Evolutionary conservation across 2,888 invertebrate genomes (phyloP).

Genomic region (Hemaris fuciformis): DNA sequence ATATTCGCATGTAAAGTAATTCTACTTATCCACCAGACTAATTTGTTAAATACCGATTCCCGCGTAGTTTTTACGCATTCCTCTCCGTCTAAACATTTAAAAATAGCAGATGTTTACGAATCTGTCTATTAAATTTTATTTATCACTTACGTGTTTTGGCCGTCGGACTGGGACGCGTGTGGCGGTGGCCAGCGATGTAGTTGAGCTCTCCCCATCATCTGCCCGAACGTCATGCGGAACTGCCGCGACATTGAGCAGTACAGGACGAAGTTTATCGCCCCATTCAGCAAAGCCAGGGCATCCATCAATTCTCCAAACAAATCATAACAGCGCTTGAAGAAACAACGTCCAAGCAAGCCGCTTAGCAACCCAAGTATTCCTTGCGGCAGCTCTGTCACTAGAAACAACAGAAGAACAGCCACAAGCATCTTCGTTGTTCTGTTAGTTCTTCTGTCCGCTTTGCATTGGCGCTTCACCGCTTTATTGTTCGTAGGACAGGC

Average conservation of each 20-base stretch:
- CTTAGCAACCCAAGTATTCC: constrained; percentile 81
- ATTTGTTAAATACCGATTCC: not conserved
- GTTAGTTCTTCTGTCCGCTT: constrained; percentile 80
- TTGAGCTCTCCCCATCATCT: constrained; percentile 73
- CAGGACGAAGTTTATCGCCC: constrained; percentile 95
- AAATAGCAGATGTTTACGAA: constrained; percentile 17
- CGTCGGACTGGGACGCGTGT: constrained; percentile 81
- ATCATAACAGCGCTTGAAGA: constrained; percentile 91
- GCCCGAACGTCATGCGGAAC: constrained; percentile 85
- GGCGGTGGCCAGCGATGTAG: constrained; percentile 71
- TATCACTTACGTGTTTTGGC: constrained; percentile 83
- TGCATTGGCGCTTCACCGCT: constrained; percentile 61
- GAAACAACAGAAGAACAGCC: constrained; percentile 91
- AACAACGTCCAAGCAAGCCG: constrained; percentile 81
- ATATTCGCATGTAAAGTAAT: not conserved
- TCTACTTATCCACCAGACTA: not conserved
- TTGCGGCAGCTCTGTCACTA: constrained; percentile 94
- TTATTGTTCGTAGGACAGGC: constrained; percentile 67
- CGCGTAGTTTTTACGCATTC: constrained; percentile 12
- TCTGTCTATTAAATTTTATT: constrained; percentile 13
- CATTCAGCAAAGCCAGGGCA: constrained; percentile 93
- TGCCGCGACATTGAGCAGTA: constrained; percentile 97
- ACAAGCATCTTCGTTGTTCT: constrained; percentile 95
- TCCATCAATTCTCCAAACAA: constrained; percentile 94
- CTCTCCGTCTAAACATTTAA: not conserved